Base-by-base conservation (phyloP, 2,113 vertebrate genomes). In the Eulemur macaco region DNA sequence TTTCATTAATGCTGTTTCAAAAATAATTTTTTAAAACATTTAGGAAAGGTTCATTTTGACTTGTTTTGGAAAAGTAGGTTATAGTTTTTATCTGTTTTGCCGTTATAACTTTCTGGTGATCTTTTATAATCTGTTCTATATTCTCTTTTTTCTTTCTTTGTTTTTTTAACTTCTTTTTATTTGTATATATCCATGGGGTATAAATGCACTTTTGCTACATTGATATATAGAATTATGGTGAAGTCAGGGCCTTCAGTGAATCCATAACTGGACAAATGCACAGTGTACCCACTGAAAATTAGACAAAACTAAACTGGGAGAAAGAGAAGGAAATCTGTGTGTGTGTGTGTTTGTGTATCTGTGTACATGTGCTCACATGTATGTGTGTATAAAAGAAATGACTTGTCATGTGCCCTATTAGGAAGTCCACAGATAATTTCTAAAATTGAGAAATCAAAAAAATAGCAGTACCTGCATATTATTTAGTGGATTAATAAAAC, bases 1-100 rank as follows among this genome's bases (percentile, higher is more conserved):
- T 80, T 93, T 84, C 45, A 80, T 9, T 84, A 95, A 90, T 89
- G 25, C 58, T 86, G 31, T 66, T 95, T 82, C 31, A 77, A 54
- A 95, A 92, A 23, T 23, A 39, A 6, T 29, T 89, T 89, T 74
- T 84, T 56, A 56, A 60, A 93, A 89, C 45, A 80, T 66, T 50
- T 39, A 91, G 42, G 45, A 78, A 89, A 71, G n/a, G 9, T 29
- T 64, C 20, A 56, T 45, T 85, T 95, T 73, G 20, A 25, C 56
- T 81, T 89, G 17, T 73, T 96, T 85, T 92, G 6, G 34, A 91
- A 84, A 91, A 73, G 27, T 78, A 50, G 29, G 6, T 34, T 82
- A 54, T 58, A 47, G 42, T 82, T 96, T 60, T 27, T 60, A 83
- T 60, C 50, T 31, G 0, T 60, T 60, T 83, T 71, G 1, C 85